These are phyloP conservation scores for Anolis sagrei DNA, from an alignment of 2,113 vertebrate genomes.

Conservation along the genomic window DNA sequence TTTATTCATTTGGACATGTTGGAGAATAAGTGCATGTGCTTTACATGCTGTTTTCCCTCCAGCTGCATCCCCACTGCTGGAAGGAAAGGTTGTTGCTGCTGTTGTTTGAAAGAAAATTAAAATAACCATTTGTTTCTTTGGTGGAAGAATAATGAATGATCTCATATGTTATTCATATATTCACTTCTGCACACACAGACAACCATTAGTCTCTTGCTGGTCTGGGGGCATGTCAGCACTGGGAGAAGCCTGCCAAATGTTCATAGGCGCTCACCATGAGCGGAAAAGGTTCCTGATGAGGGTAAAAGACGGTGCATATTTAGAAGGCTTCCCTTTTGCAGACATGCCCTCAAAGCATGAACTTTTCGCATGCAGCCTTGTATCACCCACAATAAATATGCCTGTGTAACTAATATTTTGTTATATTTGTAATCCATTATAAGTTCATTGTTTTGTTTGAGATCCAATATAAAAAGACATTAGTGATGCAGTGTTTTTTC, in stretches of 20 bases:
- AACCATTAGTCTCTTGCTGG: neutral
- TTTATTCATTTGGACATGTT: conserved; percentile 4
- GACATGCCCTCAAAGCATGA: neutral
- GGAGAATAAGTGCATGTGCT: neutral
- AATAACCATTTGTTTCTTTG: neutral
- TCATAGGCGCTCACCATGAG: neutral
- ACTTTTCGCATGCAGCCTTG: neutral
- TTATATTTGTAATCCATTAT: neutral
- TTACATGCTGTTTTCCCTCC: neutral
- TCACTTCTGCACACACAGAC: neutral
- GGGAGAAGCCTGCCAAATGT: neutral
- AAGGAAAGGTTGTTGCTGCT: neutral
- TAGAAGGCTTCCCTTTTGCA: neutral
- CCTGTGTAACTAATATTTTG: neutral
- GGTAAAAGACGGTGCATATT: neutral
- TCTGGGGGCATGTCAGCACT: neutral
- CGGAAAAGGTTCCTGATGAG: neutral
- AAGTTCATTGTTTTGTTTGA: neutral
- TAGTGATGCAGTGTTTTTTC: too few species aligned
- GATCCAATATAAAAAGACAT: neutral
- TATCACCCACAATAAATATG: neutral
- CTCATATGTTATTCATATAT: neutral
- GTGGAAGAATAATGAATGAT: neutral
- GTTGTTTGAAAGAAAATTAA: neutral
- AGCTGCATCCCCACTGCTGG: neutral